Conservation (phyloP, 2,888 invertebrate genomes). For the Cerceris rybyensis region DNA sequence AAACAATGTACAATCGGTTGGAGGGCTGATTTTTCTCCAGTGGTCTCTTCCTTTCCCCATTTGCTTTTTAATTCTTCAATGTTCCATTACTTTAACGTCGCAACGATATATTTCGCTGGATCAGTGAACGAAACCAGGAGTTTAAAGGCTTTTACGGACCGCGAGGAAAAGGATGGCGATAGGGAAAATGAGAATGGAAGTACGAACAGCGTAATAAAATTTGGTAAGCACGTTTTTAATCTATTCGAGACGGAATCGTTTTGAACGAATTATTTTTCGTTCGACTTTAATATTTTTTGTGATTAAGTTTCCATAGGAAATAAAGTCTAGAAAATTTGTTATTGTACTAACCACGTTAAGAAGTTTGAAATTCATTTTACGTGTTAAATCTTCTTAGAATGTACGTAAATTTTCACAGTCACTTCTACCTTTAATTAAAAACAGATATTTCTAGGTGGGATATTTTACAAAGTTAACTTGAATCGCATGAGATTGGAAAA, state of each 20-base stretch:
- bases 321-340: too few relatives aligned
- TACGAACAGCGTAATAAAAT: conserved; percentile 28
- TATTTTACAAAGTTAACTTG: too few relatives aligned
- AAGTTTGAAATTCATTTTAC: too few relatives aligned
- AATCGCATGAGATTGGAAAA: too few relatives aligned
- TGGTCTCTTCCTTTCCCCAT: background rate
- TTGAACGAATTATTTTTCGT: background rate
- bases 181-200: conserved; percentile 14
- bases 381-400: too few relatives aligned
- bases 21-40: background rate
- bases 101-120: conserved; percentile 29
- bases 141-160: conserved; percentile 32
- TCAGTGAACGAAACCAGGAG: conserved; percentile 33
- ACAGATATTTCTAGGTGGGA: too few relatives aligned
- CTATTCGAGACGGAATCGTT: background rate
- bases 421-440: too few relatives aligned
- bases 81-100: background rate
- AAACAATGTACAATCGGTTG: background rate
- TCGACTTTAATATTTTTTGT: background rate
- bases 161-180: background rate
- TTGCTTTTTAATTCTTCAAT: conserved; percentile 12
- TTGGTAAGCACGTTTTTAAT: background rate
- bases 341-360: too few relatives aligned
- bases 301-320: too few relatives aligned
- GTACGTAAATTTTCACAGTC: too few relatives aligned